These are phyloP conservation scores for Malurus elegans DNA, from an alignment of 2,113 vertebrate genomes.

Conservation along the genomic window DNA sequence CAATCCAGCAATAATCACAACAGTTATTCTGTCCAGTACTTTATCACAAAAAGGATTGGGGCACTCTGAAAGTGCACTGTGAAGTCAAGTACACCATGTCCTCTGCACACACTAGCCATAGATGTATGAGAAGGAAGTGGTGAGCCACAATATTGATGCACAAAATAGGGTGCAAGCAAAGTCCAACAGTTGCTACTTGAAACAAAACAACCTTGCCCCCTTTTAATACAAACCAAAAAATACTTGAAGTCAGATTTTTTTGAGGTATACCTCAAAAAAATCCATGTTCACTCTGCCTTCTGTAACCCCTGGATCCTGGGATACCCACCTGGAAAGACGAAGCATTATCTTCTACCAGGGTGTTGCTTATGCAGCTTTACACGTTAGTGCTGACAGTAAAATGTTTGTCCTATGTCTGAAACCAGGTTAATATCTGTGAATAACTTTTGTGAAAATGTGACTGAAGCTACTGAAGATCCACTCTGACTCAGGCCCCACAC, in stretches of 20 bases:
- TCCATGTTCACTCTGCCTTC: not conserved
- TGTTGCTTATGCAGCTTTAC: not conserved
- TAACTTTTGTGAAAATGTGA: not conserved
- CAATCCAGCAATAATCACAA: not conserved
- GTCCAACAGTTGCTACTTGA: slow-evolving; percentile 19
- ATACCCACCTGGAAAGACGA: not conserved
- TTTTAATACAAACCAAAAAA: not conserved
- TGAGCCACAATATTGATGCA: not conserved
- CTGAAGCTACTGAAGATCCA: not conserved
- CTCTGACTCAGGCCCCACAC: not conserved
- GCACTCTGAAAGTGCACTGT: not conserved
- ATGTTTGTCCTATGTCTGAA: not conserved
- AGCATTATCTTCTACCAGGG: not conserved
- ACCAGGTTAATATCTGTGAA: not conserved
- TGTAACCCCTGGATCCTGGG: not conserved
- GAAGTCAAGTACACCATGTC: not conserved
- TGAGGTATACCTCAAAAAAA: not conserved
- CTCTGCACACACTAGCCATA: not conserved
- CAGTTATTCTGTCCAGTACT: not conserved
- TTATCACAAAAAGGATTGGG: not conserved
- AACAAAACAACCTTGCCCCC: not conserved
- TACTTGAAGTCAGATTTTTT: not conserved
- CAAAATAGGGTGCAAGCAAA: not conserved
- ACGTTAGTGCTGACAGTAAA: not conserved
- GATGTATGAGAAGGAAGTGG: not conserved